Percentiles rank a stretch among this genome's conserved stretches.
Evolutionary conservation across 2,113 vertebrate species (phyloP).

Genomic region (Megatriorchis doriae): DNA sequence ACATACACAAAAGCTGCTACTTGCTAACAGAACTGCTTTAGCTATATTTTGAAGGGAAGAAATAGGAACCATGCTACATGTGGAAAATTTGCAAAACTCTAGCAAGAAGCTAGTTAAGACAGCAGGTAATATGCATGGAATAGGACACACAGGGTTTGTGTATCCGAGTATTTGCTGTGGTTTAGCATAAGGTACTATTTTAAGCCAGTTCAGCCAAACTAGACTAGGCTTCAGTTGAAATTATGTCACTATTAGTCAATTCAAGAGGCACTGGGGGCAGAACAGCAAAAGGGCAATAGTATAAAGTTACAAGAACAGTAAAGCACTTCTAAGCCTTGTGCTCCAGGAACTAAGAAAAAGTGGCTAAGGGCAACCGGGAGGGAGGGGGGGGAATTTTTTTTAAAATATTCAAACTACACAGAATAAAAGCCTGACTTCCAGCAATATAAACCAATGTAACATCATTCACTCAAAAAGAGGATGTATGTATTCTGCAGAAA

Average conservation of each 20-base stretch:
- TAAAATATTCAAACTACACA: background rate
- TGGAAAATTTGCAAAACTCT: background rate
- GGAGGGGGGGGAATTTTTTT: background rate
- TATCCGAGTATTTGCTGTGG: rapidly evolving
- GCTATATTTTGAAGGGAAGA: background rate
- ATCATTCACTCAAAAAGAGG: background rate
- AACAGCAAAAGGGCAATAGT: background rate
- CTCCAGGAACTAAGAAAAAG: background rate
- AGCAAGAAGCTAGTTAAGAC: background rate
- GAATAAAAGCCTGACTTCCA: background rate
- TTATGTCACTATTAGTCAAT: background rate
- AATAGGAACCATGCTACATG: background rate
- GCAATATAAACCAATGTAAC: background rate
- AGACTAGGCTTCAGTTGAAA: background rate
- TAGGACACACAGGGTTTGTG: background rate
- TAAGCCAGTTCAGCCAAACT: background rate
- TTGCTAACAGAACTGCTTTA: background rate
- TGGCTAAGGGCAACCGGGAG: background rate
- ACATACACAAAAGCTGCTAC: background rate
- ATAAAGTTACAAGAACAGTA: background rate
- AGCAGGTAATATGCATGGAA: background rate
- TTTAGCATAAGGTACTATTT: background rate
- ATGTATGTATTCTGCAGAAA: background rate
- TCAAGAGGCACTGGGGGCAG: background rate
- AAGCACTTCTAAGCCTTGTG: background rate